Evolutionary conservation across 2,113 vertebrate genomes (phyloP).

Genomic region (Psittacara wagleri): DNA sequence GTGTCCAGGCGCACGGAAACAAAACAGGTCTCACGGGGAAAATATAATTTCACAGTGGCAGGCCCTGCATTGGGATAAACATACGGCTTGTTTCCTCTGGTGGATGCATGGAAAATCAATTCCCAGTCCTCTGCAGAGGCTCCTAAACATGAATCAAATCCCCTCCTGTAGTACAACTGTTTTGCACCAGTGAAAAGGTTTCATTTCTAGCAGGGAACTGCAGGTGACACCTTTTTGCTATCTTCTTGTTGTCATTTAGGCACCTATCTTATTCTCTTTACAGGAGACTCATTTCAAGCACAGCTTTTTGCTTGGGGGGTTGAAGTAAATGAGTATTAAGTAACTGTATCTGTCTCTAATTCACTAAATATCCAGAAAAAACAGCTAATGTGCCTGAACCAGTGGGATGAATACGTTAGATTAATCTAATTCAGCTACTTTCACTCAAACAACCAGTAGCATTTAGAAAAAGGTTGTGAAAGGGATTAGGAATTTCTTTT

Average conservation of each 20-base stretch:
- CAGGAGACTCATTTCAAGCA: background rate
- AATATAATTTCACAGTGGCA: conserved; percentile 55
- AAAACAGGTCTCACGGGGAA: conserved; percentile 48
- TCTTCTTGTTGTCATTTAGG: background rate
- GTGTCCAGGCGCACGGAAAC: background rate
- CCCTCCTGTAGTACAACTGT: background rate
- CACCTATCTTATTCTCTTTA: background rate
- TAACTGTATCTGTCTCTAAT: conserved; percentile 52
- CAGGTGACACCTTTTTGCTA: background rate
- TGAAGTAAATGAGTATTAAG: conserved; percentile 27
- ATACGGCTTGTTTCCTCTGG: background rate
- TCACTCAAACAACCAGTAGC: conserved; percentile 22
- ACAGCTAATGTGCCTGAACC: conserved; percentile 20
- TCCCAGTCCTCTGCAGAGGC: conserved; percentile 6
- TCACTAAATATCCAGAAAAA: conserved; percentile 48
- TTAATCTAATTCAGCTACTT: conserved; percentile 51
- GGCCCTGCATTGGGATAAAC: conserved; percentile 15
- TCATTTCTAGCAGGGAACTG: background rate
- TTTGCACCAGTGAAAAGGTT: background rate
- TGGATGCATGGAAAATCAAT: conserved; percentile 61
- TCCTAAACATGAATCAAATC: conserved; percentile 19
- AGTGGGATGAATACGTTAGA: conserved; percentile 14
- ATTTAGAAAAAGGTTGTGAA: background rate
- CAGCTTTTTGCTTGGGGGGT: conserved; percentile 1
- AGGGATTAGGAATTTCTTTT: conserved; percentile 18